These are phyloP conservation scores for Lepus oiostolus DNA, from an alignment of 2,797 vertebrate species.

Conservation along the genomic window DNA sequence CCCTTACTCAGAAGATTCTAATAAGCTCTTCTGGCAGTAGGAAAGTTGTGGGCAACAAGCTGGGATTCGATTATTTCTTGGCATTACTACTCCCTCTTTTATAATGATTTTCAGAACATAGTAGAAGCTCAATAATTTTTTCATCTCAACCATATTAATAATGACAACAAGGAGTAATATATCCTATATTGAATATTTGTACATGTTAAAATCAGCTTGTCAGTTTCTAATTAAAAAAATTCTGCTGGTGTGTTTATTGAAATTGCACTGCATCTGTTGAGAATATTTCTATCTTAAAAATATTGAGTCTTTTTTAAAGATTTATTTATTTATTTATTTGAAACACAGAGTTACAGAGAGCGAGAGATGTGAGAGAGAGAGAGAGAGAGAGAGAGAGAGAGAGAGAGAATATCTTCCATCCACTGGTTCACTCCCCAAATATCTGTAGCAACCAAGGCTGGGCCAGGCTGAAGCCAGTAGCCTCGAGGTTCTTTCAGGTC, in stretches of 20 bases:
- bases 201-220: constrained; percentile 6
- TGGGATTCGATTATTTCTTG: background rate
- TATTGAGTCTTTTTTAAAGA: background rate
- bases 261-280: constrained; percentile 1
- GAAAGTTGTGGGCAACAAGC: background rate
- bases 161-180: background rate
- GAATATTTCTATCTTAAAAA: background rate
- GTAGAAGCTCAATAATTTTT: background rate
- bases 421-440: too few species aligned
- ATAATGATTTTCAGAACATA: background rate
- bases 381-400: too few species aligned
- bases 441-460: too few species aligned
- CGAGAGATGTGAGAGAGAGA: too few species aligned
- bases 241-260: background rate
- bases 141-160: background rate
- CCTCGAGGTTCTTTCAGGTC: too few species aligned
- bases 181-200: background rate
- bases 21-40: background rate
- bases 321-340: too few species aligned
- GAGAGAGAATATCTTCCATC: too few species aligned
- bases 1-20: background rate
- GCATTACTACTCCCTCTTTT: background rate
- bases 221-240: constrained; percentile 9
- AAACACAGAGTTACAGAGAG: too few species aligned
- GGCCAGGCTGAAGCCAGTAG: too few species aligned